Evolutionary conservation across 2,797 vertebrate species (phyloP).

Genomic region (Chaetophractus vellerosus): DNA sequence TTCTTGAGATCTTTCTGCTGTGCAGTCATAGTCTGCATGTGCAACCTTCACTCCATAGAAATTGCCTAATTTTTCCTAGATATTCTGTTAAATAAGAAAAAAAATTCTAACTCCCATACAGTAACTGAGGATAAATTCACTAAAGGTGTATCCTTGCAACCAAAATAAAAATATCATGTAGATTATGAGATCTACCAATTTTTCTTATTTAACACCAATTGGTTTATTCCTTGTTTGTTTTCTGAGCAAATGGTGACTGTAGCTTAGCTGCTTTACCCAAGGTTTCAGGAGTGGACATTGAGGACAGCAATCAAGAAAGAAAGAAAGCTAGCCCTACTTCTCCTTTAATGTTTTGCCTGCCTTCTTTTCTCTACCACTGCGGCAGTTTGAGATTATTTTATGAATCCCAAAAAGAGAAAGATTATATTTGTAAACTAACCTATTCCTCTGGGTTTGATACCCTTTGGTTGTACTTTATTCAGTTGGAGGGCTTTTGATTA

Average conservation of each 20-base stretch:
- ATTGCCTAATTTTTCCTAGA: background rate
- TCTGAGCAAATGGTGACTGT: background rate
- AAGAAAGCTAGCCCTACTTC: background rate
- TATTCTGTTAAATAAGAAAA: constrained; percentile 5
- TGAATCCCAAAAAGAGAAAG: no score
- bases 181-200: background rate
- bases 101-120: background rate
- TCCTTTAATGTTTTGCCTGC: rapidly evolving
- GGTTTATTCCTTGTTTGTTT: background rate
- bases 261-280: background rate
- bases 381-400: no score
- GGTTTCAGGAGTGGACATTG: background rate
- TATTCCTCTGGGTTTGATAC: no score
- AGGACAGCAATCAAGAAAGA: background rate
- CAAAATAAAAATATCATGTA: background rate
- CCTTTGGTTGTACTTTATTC: no score
- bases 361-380: background rate
- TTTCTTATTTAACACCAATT: background rate
- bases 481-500: no score
- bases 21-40: background rate
- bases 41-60: background rate
- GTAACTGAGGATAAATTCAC: background rate
- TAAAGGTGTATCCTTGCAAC: background rate
- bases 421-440: no score
- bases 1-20: background rate